Conservation (phyloP, 1,140 invertebrate species). For the Halyomorpha halys region DNA sequence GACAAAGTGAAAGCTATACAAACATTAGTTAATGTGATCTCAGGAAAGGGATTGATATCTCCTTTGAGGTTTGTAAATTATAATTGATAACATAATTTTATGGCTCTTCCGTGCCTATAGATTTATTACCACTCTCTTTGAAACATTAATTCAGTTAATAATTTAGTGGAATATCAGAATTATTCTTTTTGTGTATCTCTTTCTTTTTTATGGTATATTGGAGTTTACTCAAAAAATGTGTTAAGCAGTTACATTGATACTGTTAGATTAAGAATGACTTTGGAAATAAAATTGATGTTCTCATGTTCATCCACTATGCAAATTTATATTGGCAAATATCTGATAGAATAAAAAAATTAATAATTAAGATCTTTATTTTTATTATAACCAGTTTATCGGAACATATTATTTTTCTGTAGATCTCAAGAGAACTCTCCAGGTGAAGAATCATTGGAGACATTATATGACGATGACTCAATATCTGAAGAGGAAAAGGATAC, state of each 20-base stretch:
- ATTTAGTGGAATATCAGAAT: not conserved
- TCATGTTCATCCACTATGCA: too few species aligned
- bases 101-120: too few species aligned
- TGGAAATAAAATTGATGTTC: too few species aligned
- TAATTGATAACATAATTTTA: too few species aligned
- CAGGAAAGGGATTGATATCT: conserved; percentile 38
- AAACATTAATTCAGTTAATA: not conserved
- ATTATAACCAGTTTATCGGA: not conserved
- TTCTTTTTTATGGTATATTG: too few species aligned
- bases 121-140: not conserved
- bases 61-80: conserved; percentile 34
- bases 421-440: conserved; percentile 27
- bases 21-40: conserved; percentile 39
- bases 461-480: conserved; percentile 24
- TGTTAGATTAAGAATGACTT: too few species aligned
- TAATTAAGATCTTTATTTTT: too few species aligned
- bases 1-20: conserved; percentile 62
- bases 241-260: too few species aligned
- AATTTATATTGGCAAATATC: too few species aligned
- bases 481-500: conserved; percentile 39
- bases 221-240: too few species aligned
- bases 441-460: conserved; percentile 22
- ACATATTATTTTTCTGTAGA: conserved; percentile 17
- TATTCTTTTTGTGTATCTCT: too few species aligned
- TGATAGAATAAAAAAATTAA: too few species aligned